phyloP scores from a whole-genome alignment of 2,797 vertebrate species.

The Propithecus deckenii region DNA sequence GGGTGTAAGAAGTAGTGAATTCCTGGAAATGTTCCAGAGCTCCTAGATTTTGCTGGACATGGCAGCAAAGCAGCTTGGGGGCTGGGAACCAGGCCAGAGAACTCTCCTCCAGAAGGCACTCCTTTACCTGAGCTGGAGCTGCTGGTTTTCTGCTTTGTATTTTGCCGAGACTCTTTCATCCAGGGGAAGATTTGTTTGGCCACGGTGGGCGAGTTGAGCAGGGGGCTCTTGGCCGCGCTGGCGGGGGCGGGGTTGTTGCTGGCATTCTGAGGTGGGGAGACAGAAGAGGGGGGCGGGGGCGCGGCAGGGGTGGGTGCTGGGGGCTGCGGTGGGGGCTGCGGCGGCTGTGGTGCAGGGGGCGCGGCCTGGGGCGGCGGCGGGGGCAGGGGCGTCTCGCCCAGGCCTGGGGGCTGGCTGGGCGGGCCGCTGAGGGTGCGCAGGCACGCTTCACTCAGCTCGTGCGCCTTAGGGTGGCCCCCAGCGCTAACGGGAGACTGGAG shows the following conservation, averaged over 20 bases:
- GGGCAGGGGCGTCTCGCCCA: constrained; percentile 87
- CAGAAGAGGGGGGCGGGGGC: constrained; percentile 88
- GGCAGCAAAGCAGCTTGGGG: not conserved
- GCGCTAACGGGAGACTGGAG: constrained; percentile 94
- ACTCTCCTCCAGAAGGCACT: constrained; percentile 53
- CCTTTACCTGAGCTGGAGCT: constrained; percentile 96
- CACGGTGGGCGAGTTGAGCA: constrained; percentile 90
- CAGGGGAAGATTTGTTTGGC: constrained; percentile 98
- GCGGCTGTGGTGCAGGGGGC: constrained; percentile 87
- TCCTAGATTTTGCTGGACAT: not conserved
- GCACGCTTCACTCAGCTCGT: constrained; percentile 93
- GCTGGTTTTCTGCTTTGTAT: constrained; percentile 97
- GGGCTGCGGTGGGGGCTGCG: constrained; percentile 85
- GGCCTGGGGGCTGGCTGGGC: constrained; percentile 88
- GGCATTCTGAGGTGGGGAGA: constrained; percentile 91
- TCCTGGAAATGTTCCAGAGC: not conserved
- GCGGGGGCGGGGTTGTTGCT: constrained; percentile 88
- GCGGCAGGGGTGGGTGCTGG: constrained; percentile 85
- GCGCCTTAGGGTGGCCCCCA: constrained; percentile 92
- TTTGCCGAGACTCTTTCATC: constrained; percentile 99
- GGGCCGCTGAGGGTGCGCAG: constrained; percentile 92
- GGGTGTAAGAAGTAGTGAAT: not conserved
- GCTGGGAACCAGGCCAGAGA: not conserved
- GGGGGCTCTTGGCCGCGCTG: constrained; percentile 88
- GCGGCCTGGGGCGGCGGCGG: constrained; percentile 86